phyloP scores from a whole-genome alignment of 2,113 vertebrate species.

The Mionectes macconnelli region DNA sequence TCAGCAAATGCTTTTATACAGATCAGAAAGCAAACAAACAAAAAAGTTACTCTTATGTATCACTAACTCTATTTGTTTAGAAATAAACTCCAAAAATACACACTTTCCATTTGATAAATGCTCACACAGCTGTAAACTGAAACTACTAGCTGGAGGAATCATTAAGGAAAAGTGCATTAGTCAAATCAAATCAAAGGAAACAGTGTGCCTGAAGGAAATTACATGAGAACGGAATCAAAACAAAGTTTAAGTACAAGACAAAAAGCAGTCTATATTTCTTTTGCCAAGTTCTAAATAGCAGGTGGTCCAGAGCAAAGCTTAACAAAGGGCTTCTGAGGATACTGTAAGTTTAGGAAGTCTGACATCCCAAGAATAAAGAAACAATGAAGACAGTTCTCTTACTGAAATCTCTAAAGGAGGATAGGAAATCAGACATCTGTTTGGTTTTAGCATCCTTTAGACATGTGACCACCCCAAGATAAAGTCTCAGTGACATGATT shows the following conservation, averaged over 20 bases:
- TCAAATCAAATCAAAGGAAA: conserved; percentile 49
- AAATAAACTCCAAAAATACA: neutral
- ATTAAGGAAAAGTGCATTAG: neutral
- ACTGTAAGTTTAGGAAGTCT: neutral
- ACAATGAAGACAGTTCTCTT: neutral
- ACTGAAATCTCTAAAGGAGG: neutral
- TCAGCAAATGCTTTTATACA: neutral
- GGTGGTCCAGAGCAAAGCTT: conserved; percentile 11
- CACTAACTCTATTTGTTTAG: neutral
- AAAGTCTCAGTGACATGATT: rapidly evolving
- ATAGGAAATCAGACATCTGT: neutral
- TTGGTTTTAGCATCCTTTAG: neutral
- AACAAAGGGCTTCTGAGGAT: conserved; percentile 20
- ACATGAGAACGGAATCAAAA: conserved; percentile 52
- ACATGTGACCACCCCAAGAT: neutral
- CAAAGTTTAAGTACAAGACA: conserved; percentile 35
- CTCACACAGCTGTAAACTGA: conserved; percentile 42
- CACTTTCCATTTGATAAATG: neutral
- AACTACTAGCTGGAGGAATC: neutral
- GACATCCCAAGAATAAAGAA: neutral
- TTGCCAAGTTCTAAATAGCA: conserved; percentile 40
- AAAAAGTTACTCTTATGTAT: rapidly evolving
- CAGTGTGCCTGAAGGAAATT: conserved; percentile 49
- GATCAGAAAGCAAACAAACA: neutral
- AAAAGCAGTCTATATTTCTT: conserved; percentile 21